A percentile compares a stretch with the other conserved stretches of the same genome.
Evolutionary conservation across 2,113 vertebrate species (phyloP).

Genomic region (Myiozetetes cayanensis): DNA sequence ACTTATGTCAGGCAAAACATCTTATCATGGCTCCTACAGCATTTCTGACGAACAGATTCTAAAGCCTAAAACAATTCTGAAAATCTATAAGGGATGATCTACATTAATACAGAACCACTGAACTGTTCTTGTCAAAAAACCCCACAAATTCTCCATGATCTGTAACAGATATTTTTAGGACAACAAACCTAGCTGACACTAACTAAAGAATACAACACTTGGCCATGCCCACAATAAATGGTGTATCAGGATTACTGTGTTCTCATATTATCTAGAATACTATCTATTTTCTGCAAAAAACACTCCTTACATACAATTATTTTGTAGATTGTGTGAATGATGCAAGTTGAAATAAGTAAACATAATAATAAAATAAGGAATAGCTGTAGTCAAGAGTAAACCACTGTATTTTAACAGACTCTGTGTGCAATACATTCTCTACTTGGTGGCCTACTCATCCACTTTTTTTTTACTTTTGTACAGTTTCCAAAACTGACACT

Average conservation of each 20-base stretch:
- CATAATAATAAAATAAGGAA: not conserved
- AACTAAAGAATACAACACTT: not conserved
- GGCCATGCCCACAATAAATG: rapidly evolving
- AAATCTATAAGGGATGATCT: not conserved
- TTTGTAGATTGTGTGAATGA: not conserved
- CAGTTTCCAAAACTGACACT: not conserved
- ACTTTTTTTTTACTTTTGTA: not conserved
- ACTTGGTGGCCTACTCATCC: not conserved
- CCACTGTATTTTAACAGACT: not conserved
- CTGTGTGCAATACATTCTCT: not conserved
- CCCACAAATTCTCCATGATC: not conserved
- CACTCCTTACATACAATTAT: not conserved
- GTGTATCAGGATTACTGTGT: not conserved
- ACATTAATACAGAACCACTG: not conserved
- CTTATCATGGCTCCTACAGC: not conserved
- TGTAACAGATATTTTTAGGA: not conserved
- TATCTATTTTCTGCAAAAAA: not conserved
- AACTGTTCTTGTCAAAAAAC: not conserved
- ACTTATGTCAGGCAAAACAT: not conserved
- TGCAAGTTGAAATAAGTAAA: not conserved
- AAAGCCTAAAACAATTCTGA: not conserved
- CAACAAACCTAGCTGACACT: not conserved
- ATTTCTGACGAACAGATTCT: not conserved
- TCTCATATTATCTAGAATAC: not conserved
- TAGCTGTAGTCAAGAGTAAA: not conserved